Evolutionary conservation across 2,113 vertebrate genomes (phyloP).

Genomic region (Tautogolabrus adspersus): DNA sequence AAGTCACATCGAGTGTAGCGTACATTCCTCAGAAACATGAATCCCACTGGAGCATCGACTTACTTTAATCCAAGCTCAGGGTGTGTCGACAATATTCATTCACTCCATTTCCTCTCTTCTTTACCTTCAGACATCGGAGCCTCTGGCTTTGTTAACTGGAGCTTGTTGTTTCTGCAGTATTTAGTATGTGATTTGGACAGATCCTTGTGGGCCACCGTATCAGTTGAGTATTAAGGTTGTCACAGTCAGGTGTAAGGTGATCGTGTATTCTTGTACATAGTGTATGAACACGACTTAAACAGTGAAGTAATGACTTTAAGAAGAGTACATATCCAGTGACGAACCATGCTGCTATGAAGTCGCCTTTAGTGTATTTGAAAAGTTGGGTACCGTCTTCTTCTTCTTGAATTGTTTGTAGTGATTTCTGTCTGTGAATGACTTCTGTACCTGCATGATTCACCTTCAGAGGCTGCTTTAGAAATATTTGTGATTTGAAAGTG

Average conservation of each 20-base stretch:
- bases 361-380: conserved; percentile 37
- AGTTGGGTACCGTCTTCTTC: background rate
- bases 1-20: conserved; percentile 23
- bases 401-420: conserved; percentile 22
- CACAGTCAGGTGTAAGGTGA: conserved; percentile 50
- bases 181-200: conserved; percentile 24
- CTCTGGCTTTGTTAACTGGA: conserved; percentile 26
- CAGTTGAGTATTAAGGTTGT: conserved; percentile 51
- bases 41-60: conserved; percentile 17
- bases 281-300: conserved; percentile 36
- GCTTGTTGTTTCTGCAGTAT: conserved; percentile 42
- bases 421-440: conserved; percentile 20
- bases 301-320: conserved; percentile 27
- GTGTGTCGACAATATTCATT: conserved; percentile 47
- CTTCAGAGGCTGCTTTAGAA: conserved; percentile 13
- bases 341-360: conserved; percentile 20
- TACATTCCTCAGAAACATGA: conserved; percentile 66
- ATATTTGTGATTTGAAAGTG: conserved; percentile 33
- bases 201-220: conserved; percentile 45
- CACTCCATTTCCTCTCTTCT: conserved; percentile 27
- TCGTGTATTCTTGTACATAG: conserved; percentile 64
- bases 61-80: conserved; percentile 44
- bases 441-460: conserved; percentile 48
- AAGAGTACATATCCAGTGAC: conserved; percentile 30
- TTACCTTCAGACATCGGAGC: conserved; percentile 25